Base-by-base conservation (phyloP, 1,140 invertebrate genomes). In the Penaeus japonicus region DNA sequence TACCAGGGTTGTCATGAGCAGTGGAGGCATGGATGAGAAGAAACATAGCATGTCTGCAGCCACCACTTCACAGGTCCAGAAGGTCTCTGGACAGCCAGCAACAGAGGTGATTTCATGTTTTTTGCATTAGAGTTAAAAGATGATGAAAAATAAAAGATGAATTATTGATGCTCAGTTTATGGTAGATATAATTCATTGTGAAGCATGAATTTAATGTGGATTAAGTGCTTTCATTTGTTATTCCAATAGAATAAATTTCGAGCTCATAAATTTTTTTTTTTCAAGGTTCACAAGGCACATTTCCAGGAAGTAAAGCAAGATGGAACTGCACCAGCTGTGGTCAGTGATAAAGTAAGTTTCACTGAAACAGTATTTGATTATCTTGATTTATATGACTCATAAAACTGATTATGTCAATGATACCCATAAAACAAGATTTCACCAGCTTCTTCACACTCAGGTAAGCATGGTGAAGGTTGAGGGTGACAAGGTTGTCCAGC, bases 381-480 rank as follows among this genome's bases (percentile, higher is more conserved):
- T 15, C 15, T 47, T 47, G 4, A 15, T 15, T 47, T 12, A 47
- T 7, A 7, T 47, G 1, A 12, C 4, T 47, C 47, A 47, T 47
- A 0, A 15, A 47, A 15, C 15, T 47, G 47, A 47, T 12, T 47
- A 47, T 47, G 1, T 47, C 5, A 47, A 47, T 12, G 10, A 73
- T 30, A 32, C 17, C 27, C 5, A 22, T 32, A 24, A 62, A 5
- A 47, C 30, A 27, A 5, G 17, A 65, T 65, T 7, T n/a, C 70
- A 39, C 39, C 32, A 22, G 4, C 5, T 7, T 70, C 22, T 85
- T n/a, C 18, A 47, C 62, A 24, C 5, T 24, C 84, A 90, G 85
- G 93, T 93, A 0, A 92, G 93, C 5, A 91, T 93, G 47, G 91
- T 93, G 12, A 93, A 92, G 4, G 92, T 92, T 83, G 92, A 92